Percentiles rank a stretch among this genome's conserved stretches.
These are phyloP conservation scores for Perizoma flavofasciatum DNA, from an alignment of 2,888 invertebrate genomes.

Conservation along the genomic window DNA sequence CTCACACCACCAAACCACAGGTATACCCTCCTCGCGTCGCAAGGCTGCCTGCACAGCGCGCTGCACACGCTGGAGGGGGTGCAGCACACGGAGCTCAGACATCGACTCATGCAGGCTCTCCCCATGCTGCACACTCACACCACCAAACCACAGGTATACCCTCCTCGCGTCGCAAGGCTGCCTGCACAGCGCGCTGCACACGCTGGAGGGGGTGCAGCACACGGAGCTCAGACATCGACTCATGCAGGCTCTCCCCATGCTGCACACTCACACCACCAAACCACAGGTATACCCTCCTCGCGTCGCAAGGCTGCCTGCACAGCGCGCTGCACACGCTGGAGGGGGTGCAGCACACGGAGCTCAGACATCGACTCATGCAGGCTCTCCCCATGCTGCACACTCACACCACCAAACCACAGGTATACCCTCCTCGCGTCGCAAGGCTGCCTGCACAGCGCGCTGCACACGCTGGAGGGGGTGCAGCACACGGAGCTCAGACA, in stretches of 20 bases:
- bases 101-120: conserved; percentile 53
- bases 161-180: conserved; percentile 37
- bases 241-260: conserved; percentile 46
- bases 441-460: conserved; percentile 10
- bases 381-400: conserved; percentile 45
- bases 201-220: conserved; percentile 84
- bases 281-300: background rate
- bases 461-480: too few relatives aligned
- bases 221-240: conserved; percentile 77
- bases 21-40: conserved; percentile 85
- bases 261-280: background rate
- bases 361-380: conserved; percentile 3
- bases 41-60: conserved; percentile 92
- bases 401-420: too few relatives aligned
- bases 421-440: conserved; percentile 29
- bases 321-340: too few relatives aligned
- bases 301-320: conserved; percentile 34
- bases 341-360: too few relatives aligned
- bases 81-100: conserved; percentile 77
- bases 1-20: too few relatives aligned
- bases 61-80: conserved; percentile 87
- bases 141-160: background rate
- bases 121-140: conserved; percentile 25
- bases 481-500: too few relatives aligned
- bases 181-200: conserved; percentile 89